Evolutionary conservation across 2,113 vertebrate species (phyloP), one percentile per base, ranked within the genome.

Genomic region (Agapornis roseicollis): DNA sequence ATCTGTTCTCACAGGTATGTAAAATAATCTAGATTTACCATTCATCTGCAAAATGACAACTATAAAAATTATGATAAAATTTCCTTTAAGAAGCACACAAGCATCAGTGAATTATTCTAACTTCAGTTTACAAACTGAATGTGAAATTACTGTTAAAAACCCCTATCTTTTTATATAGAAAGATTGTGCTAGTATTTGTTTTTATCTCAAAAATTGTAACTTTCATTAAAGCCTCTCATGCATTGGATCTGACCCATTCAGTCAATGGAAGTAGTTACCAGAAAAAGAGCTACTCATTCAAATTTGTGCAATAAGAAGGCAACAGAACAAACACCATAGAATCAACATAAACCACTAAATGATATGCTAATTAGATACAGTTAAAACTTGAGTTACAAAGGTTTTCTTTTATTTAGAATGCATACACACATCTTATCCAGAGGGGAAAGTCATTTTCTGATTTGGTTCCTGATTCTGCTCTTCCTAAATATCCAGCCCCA

Each of bases 1-100:
- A 10, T 86, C 90, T 46, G 12, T 85, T 76, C 61, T 90, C 83
- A 70, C 73, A 85, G 49, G 17, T 53, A 25, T 3, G 3, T 66
- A 88, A 96, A 97, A 95, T 69, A 93, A 94, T 50, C 68, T 39
- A 73, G 88, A 68, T 31, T 24, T 88, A 56, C 69, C 93, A 78
- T 79, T 89, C 80, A 52, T 13, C 80, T 90, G 89, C 94, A 95
- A 69, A 97, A 89, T 64, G 65, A 72, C 2, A 77, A 25, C 65
- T 53, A 14, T 12, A 68, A 76, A 71, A 73, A 70, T 11, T 8
- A 66, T 15, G 49, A 58, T 58, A 80, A 96, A 88, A 92, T 93
- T 97, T 94, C 94, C 93, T 93, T 78, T 82, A 83, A 35, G 55
- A 83, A 76, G 64, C 52, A 29, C 20, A 37, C 37, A 28, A 77